Base-by-base conservation (phyloP, 2,113 vertebrate species). In the Tonatia bakeri region DNA sequence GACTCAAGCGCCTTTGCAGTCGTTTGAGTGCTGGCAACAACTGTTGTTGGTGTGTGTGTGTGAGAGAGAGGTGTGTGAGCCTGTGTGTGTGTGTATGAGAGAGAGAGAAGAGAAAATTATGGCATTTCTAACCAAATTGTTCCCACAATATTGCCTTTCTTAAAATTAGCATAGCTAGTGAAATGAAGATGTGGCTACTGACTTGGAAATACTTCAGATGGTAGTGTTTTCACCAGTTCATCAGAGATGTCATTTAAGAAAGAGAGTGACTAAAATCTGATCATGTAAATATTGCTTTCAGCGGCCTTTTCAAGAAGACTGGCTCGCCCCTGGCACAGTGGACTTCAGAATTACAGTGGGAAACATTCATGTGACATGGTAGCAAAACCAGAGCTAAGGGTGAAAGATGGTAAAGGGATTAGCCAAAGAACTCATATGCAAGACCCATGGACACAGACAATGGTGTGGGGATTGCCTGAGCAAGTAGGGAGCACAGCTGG, bases 141-240 rank as follows among this genome's bases (percentile, higher is more conserved):
- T 94, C 87, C 76, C 28, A 77, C 40, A 38, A 45, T 77, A 92
- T 64, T 54, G 47, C 65, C 52, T 76, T 38, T 76, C 26, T 83
- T 84, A 65, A 84, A 94, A 87, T 90, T 76, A 94, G 61, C 93
- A 89, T 64, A 91, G 43, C 24, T 24, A 43, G 36, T 75, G 76
- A 93, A 95, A 75, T 73, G 36, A 87, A 91, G 70, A 93, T 65
- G 67, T 79, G 33, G 17, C 77, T 77, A 33, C 82, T 94, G 79
- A 90, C 19, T 94, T 86, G 56, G 87, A 97, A 87, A 91, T 92
- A 54, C 72, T 96, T 96, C 87, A 92, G 84, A 87, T 17, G 92
- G 45, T 52, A 69, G 4, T 82, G 47, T 93, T 91, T 94, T 65
- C 40, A 94, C 45, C 20, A 76, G 10, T 61, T 94, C 81, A 75